Conservation (phyloP, 2,888 invertebrate species). For the Strigamia transsilvanica region DNA sequence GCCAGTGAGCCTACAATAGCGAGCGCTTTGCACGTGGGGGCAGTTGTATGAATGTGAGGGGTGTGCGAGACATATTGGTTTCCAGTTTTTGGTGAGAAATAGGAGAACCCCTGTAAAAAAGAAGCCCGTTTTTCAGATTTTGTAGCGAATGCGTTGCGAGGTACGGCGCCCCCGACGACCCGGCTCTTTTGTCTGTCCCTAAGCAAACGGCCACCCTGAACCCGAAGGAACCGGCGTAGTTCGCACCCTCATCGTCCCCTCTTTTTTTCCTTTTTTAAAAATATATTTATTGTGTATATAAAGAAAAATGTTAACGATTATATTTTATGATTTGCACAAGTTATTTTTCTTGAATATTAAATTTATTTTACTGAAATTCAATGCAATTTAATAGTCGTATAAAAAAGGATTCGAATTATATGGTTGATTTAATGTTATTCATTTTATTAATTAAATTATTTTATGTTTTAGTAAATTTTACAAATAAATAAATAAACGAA, state of each 20-base stretch:
- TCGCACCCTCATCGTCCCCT: conserved; percentile 14
- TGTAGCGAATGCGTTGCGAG: conserved; percentile 25
- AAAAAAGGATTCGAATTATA: no score
- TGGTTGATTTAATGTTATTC: no score
- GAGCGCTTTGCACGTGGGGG: conserved; percentile 26
- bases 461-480: no score
- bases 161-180: conserved; percentile 30
- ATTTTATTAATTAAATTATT: no score
- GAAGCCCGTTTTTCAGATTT: conserved; percentile 30
- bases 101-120: conserved; percentile 4
- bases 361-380: background rate
- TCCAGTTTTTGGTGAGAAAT: conserved; percentile 30
- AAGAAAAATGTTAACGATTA: background rate
- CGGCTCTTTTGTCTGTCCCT: conserved; percentile 20
- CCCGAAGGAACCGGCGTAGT: conserved; percentile 29
- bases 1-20: conserved; percentile 21
- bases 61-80: conserved; percentile 16
- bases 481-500: no score
- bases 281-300: background rate
- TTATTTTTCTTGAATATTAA: background rate
- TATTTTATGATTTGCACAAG: background rate
- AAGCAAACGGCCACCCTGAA: conserved; percentile 18
- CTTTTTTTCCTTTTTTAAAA: background rate
- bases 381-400: no score
- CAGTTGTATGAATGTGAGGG: conserved; percentile 30